These are phyloP conservation scores for Drosophila macrospina DNA, from an alignment of 2,888 invertebrate genomes.

Conservation along the genomic window DNA sequence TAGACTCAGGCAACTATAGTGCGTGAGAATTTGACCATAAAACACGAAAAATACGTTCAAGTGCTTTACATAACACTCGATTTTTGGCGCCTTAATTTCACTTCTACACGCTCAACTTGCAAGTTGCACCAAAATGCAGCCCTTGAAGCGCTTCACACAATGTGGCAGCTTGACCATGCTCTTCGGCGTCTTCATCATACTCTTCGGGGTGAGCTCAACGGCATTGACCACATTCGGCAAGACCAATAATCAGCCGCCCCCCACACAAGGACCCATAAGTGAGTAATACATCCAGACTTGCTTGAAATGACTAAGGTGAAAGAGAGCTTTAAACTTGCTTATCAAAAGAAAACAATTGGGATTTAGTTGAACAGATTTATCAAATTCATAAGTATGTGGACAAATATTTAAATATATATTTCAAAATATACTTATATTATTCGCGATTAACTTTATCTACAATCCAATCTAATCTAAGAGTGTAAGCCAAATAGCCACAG, in stretches of 20 bases:
- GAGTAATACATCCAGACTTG: constrained; percentile 71
- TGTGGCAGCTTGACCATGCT: constrained; percentile 85
- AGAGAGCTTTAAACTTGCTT: background rate
- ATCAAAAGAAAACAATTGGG: background rate
- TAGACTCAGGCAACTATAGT: constrained; percentile 31
- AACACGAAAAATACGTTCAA: background rate
- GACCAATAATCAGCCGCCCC: constrained; percentile 87
- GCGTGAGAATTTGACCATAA: constrained; percentile 42
- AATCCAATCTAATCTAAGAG: too few relatives aligned
- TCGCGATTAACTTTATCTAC: too few relatives aligned
- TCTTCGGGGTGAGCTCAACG: constrained; percentile 86
- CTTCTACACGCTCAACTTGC: constrained; percentile 2
- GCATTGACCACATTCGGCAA: constrained; percentile 90
- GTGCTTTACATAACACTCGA: constrained; percentile 51
- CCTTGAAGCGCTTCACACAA: constrained; percentile 85
- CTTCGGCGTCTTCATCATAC: constrained; percentile 84
- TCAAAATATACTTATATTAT: too few relatives aligned
- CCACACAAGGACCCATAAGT: constrained; percentile 88
- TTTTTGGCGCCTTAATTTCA: constrained; percentile 29
- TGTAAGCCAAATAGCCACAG: too few relatives aligned
- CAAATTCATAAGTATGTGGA: background rate
- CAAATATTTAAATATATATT: background rate
- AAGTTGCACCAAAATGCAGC: constrained; percentile 81
- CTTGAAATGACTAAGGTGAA: too few relatives aligned
- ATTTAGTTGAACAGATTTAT: too few relatives aligned